A percentile compares a stretch with the other conserved stretches of the same genome.
Evolutionary conservation across 2,113 vertebrate species (phyloP).

Genomic region (Ameiurus melas): DNA sequence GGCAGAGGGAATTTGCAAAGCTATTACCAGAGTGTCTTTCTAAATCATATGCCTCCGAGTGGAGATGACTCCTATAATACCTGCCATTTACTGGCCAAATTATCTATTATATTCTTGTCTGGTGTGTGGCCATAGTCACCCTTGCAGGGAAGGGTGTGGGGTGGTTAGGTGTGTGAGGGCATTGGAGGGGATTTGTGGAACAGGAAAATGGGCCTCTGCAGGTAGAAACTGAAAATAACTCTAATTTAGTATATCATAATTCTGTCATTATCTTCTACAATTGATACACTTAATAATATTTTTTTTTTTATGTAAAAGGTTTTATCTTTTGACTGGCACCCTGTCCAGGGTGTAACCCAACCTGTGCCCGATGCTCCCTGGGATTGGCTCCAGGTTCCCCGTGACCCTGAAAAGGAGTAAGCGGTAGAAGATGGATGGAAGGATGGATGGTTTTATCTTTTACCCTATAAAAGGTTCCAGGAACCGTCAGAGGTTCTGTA

Average conservation of each 20-base stretch:
- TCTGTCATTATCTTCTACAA: neutral
- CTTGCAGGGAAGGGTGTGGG: constrained; percentile 1
- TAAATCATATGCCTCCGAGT: constrained; percentile 62
- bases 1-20: constrained; percentile 68
- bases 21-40: constrained; percentile 65
- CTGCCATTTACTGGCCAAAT: constrained; percentile 62
- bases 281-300: neutral
- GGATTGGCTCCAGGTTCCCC: no score
- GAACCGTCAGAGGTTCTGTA: neutral
- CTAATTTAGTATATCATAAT: neutral
- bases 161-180: neutral
- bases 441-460: neutral
- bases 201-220: neutral
- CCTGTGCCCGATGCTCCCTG: no score
- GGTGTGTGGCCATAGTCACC: constrained; percentile 40
- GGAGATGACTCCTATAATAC: constrained; percentile 59
- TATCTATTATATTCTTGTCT: constrained; percentile 60
- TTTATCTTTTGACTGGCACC: no score
- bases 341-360: no score
- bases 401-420: no score
- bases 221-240: neutral
- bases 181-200: neutral
- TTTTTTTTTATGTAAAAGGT: neutral
- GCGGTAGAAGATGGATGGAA: no score
- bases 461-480: neutral